Percentiles rank a stretch among this genome's conserved stretches.
Conservation (phyloP, 2,113 vertebrate species). For the Ursus arctos region DNA sequence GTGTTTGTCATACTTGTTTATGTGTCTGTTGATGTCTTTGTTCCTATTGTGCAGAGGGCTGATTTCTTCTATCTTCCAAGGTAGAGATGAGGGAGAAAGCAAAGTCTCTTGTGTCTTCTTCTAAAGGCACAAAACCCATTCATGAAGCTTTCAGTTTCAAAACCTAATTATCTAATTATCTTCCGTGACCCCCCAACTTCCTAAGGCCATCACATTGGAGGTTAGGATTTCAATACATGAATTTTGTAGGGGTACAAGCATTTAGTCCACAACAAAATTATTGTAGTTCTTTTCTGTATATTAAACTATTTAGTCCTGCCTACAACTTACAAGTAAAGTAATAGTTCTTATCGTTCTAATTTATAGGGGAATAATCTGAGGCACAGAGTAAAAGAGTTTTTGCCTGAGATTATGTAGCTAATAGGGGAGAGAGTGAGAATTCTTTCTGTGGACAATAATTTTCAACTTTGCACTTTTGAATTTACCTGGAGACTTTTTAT, state of each 20-base stretch:
- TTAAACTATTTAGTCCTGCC: background rate
- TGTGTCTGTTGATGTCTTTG: background rate
- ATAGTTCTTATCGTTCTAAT: background rate
- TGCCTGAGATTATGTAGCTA: background rate
- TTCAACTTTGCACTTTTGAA: background rate
- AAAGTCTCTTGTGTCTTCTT: background rate
- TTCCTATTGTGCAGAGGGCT: background rate
- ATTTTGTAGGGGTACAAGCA: background rate
- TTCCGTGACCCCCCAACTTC: background rate
- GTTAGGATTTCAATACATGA: background rate
- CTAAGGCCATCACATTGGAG: background rate
- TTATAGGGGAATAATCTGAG: background rate
- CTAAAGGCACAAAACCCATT: background rate
- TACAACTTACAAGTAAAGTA: background rate
- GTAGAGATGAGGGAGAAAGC: background rate
- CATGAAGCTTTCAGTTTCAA: background rate
- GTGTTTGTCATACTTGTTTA: background rate
- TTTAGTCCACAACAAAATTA: background rate
- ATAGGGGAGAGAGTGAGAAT: background rate
- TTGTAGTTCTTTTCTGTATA: background rate
- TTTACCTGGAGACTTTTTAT: background rate
- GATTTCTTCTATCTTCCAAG: background rate
- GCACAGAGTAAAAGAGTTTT: background rate
- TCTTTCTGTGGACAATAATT: background rate
- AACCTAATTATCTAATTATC: background rate